Base-by-base conservation (phyloP, 2,797 vertebrate species). In the Phyllotis vaccarum region DNA sequence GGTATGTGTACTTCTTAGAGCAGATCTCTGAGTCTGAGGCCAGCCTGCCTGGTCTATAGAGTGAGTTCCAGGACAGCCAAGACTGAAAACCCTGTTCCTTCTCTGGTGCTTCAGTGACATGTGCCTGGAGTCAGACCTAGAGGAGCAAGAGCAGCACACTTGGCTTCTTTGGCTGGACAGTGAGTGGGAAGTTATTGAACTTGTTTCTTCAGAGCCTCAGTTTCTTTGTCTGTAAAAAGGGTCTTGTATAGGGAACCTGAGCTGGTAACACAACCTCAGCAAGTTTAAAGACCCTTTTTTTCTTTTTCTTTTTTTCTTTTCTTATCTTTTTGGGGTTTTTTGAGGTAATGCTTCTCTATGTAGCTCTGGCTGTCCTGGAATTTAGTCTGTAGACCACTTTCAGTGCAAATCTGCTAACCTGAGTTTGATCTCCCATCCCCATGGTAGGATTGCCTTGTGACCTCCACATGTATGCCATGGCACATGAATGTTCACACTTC, bases 351-450 rank as follows among this genome's bases (percentile, higher is more conserved):
- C 34, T 52, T 68, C 31, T 68, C 66, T 52, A 29, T 31, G 75
- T 46, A 49, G 75, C 14, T 29, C 46, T 76, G 1, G 14, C 11
- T 49, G 12, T 75, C 76, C 76, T 79, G 76, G 17, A 79, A 22
- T 10, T 5, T 10, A 79, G 16, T 79, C 49, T 13, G 19, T 22
- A 79, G 31, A 54, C 5, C 19, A 12, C 58, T 31, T 62, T 62
- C 56, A 43, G 37, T 43, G 14, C 56, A 82, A 62, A 82, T 31
- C 56, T 62, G 27, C 43, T n/a, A 31, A 29, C 5, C 2, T 62
- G 14, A 62, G 27, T 43, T 82, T 0, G 58, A 43, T 17, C 31
- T 43, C 0, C 0, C 27, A 56, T 3, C 27, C 17, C 60, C 5
- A 17, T 3, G 58, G 24, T 60, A 14, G 56, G 12, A 43, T 40